Evolutionary conservation across 2,888 invertebrate species (phyloP), one percentile per base, ranked within the genome.

Genomic region (Cheilosia pagana): DNA sequence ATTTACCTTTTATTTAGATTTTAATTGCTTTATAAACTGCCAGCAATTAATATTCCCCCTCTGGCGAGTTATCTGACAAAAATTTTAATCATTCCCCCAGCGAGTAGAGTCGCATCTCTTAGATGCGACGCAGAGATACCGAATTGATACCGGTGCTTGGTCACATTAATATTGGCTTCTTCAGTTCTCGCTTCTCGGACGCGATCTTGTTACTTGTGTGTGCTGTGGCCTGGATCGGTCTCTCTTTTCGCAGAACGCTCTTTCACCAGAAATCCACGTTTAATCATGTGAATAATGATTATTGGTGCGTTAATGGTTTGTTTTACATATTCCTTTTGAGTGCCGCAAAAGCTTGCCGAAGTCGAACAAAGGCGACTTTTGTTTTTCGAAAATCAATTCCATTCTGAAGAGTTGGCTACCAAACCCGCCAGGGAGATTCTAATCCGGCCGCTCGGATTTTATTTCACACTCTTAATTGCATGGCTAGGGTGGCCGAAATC

Each of bases 261-360:
- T 85, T 85, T 85, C 75, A 60, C 67, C 70, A 70, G 85, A 85
- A 85, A 85, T 81, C 70, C 75, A 71, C 75, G 23, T 85, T 81
- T 62, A 85, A 81, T 85, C 75, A 85, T 45, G 89, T 91, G 92
- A 91, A 89, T 90, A 91, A 91, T 91, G 91, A 88, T 90, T 90
- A 91, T 91, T 90, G 91, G 77, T 81, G 89, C 89, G 90, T 90
- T 91, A 91, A 91, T 91, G 91, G 91, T 91, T 91, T 91, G 91
- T 91, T 91, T 91, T 91, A 91, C 91, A 91, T 86, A 81, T 77
- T 81, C 81, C 52, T 41, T 31, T 60, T 52, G 43, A 82, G 78
- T 74, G 85, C 85, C 85, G 85, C 85, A 19, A 65, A 81, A 81
- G 75, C 71, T 76, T 48, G 31, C 59, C 21, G 28, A 72, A 72